Base-by-base conservation (phyloP, 2,888 invertebrate genomes). In the Esperia sulphurella region DNA sequence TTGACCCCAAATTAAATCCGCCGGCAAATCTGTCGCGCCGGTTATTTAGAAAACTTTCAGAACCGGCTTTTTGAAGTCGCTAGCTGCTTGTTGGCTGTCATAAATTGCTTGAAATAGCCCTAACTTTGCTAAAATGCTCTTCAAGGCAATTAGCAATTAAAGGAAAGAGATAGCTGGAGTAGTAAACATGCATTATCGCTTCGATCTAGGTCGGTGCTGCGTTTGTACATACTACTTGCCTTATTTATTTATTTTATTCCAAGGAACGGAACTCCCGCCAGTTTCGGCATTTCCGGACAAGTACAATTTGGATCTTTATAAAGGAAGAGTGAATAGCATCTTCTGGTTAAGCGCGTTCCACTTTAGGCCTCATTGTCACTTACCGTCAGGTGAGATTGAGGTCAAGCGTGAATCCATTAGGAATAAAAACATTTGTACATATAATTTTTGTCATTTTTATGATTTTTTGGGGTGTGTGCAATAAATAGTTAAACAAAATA, bases 101-200 rank as follows among this genome's bases (percentile, higher is more conserved):
- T 76, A 76, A 74, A 74, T 71, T 68, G 61, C 56, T 51, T 55
- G 48, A 57, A 72, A 70, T 65, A 65, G 69, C 63, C 55, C 52
- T 49, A 72, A 74, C 67, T 73, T 73, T 63, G 54, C 50, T 57
- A 55, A 52, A 61, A 68, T 58, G 55, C 55, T 52, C 54, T 52
- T 45, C 44, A 43, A 56, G 55, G 66, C 63, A 65, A 70, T 73
- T 72, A 66, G 65, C 42, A 39, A 38, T 42, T 35, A 52, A 46
- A 33, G 31, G 37, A 31, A 42, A 43, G 49, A 49, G 50, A 51
- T 41, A 51, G 45, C 13, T 21, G 5, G 21, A 13, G 28, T 9
- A 50, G 43, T 46, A 46, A 50, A 43, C 44, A 50, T n/a, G 44
- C 14, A 41, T 46, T 43, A 46, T 46, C 41, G 31, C 40, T 37